Evolutionary conservation across 2,888 invertebrate genomes (phyloP).

Genomic region (Aphrophora alni): DNA sequence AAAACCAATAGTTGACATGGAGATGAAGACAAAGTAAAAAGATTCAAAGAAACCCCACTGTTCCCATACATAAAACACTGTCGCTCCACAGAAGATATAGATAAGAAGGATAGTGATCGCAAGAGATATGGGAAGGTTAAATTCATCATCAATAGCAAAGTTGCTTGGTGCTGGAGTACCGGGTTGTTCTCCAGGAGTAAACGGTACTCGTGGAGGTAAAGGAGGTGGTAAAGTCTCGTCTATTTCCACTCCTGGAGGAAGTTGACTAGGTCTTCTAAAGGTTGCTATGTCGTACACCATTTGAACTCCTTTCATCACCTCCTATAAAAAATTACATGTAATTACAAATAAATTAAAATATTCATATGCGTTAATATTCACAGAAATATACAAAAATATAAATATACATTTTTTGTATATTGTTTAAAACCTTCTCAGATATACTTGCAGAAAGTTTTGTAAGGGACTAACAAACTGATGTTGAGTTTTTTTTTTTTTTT

Average conservation of each 20-base stretch:
- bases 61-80: slow-evolving; percentile 78
- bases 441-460: too few relatives aligned
- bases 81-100: slow-evolving; percentile 88
- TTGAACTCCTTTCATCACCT: slow-evolving; percentile 84
- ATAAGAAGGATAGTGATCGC: slow-evolving; percentile 82
- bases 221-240: slow-evolving; percentile 43
- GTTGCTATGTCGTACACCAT: slow-evolving; percentile 77
- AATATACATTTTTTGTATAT: too few relatives aligned
- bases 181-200: slow-evolving; percentile 50
- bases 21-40: slow-evolving; percentile 97
- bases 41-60: slow-evolving; percentile 92
- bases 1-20: slow-evolving; percentile 97
- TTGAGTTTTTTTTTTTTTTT: too few relatives aligned
- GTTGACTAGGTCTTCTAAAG: slow-evolving; percentile 48
- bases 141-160: slow-evolving; percentile 88
- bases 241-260: slow-evolving; percentile 51
- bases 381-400: too few relatives aligned
- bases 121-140: slow-evolving; percentile 90
- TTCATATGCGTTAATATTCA: too few relatives aligned
- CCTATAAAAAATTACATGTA: slow-evolving; percentile 60
- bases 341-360: too few relatives aligned
- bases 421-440: too few relatives aligned
- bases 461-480: too few relatives aligned
- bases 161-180: slow-evolving; percentile 78
- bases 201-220: slow-evolving; percentile 53